A percentile compares a stretch with the other conserved stretches of the same genome.
Evolutionary conservation across 92 coral and sea anemone species (phyloP).

Genomic region (Scolanthus callimorphus): DNA sequence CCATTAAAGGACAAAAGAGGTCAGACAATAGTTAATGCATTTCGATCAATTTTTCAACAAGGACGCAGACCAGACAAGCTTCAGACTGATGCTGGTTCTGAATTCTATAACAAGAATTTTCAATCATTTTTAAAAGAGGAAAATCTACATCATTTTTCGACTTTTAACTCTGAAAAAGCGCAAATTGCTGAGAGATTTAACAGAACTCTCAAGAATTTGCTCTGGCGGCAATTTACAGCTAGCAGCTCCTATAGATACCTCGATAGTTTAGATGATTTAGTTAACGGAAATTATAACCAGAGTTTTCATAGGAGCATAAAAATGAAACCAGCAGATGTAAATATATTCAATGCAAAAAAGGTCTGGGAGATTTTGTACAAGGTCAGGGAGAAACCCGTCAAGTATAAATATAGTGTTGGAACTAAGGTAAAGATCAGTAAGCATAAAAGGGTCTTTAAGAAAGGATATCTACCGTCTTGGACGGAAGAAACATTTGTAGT

Average conservation of each 20-base stretch:
- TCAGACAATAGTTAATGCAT: slow-evolving; percentile 3
- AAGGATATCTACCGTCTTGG: slow-evolving; percentile 18
- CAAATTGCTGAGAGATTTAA: slow-evolving; percentile 28
- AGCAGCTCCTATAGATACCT: slow-evolving; percentile 4
- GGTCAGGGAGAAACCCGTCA: too few species aligned
- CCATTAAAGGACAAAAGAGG: slow-evolving; percentile 4
- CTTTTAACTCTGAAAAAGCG: slow-evolving; percentile 22
- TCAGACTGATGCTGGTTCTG: slow-evolving; percentile 5
- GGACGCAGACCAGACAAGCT: slow-evolving; percentile 10
- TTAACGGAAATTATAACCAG: slow-evolving; percentile 9
- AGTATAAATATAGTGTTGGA: slow-evolving; percentile 5
- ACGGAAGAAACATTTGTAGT: slow-evolving; percentile 24
- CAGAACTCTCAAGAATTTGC: slow-evolving; percentile 15
- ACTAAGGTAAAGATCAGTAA: slow-evolving; percentile 18
- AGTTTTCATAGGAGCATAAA: slow-evolving; percentile 8
- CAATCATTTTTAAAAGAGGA: slow-evolving; percentile 15
- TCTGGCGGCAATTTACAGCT: slow-evolving; percentile 14
- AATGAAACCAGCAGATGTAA: slow-evolving; percentile 8
- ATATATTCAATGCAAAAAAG: slow-evolving; percentile 3
- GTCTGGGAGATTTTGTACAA: slow-evolving; percentile 15
- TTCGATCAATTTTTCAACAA: slow-evolving; percentile 1
- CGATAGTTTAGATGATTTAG: slow-evolving; percentile 5
- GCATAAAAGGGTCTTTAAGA: slow-evolving; percentile 6
- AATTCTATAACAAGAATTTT: slow-evolving; percentile 8
- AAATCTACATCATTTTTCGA: slow-evolving; percentile 10